Evolutionary conservation across 2,113 vertebrate species (phyloP).

Genomic region (Thymallus thymallus): DNA sequence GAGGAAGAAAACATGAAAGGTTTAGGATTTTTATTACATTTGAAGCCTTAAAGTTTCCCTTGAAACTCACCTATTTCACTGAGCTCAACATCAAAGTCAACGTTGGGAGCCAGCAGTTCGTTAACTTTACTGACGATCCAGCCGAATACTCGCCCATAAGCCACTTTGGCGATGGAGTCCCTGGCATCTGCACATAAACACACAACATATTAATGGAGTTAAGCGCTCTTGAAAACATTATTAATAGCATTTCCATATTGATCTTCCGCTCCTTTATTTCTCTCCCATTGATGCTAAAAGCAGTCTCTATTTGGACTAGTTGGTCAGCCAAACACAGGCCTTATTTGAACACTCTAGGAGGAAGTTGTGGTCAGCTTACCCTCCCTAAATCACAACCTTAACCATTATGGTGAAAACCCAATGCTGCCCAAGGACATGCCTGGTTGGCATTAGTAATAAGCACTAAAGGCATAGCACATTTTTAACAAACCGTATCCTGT

Average conservation of each 20-base stretch:
- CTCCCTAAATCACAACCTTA: too few relatives aligned
- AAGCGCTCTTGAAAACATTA: not conserved
- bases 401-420: too few relatives aligned
- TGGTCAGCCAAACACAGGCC: too few relatives aligned
- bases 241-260: not conserved
- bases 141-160: constrained; percentile 73
- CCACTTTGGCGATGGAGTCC: constrained; percentile 77
- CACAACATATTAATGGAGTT: not conserved
- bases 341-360: too few relatives aligned
- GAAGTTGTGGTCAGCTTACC: too few relatives aligned
- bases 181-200: constrained; percentile 65
- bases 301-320: too few relatives aligned
- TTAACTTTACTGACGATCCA: constrained; percentile 80
- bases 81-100: constrained; percentile 62
- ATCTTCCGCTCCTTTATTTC: not conserved
- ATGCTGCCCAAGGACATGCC: too few relatives aligned
- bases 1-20: not conserved
- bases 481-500: too few relatives aligned
- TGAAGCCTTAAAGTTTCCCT: not conserved
- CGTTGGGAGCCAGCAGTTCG: constrained; percentile 64
- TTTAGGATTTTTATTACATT: not conserved
- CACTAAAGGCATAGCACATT: too few relatives aligned
- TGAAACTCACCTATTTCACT: constrained; percentile 71
- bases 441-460: too few relatives aligned
- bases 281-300: too few relatives aligned